phyloP scores from a whole-genome alignment of 2,113 vertebrate genomes.

The Ellobius talpinus region DNA sequence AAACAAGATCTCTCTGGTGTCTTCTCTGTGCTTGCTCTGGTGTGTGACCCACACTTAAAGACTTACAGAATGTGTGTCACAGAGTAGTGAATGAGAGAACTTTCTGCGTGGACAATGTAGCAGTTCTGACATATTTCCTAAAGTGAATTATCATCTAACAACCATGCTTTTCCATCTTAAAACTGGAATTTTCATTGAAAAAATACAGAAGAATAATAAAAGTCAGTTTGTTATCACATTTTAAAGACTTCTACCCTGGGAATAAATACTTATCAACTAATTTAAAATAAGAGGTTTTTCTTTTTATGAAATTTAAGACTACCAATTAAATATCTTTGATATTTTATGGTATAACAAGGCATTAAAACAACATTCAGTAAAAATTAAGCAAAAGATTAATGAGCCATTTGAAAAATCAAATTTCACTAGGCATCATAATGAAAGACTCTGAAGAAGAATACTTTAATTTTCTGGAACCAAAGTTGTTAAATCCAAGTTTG shows the following conservation, averaged over 20 bases:
- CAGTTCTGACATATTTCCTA: not conserved
- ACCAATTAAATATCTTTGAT: not conserved
- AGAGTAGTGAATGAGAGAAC: not conserved
- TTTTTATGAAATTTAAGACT: not conserved
- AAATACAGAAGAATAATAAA: not conserved
- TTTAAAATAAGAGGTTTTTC: conserved; percentile 27
- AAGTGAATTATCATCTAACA: conserved; percentile 20
- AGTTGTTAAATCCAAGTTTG: not conserved
- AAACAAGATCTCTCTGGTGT: not conserved
- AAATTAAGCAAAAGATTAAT: not conserved
- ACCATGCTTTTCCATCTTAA: not conserved
- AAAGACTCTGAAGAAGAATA: conserved; percentile 12
- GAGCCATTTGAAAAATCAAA: not conserved
- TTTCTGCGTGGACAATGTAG: not conserved
- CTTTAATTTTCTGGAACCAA: conserved; percentile 38
- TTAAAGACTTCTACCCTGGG: not conserved
- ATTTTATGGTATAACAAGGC: not conserved
- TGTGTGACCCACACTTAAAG: not conserved
- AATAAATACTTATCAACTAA: not conserved
- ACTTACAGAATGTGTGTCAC: not conserved
- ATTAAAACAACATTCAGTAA: not conserved
- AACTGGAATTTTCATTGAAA: not conserved
- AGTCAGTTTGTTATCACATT: not conserved
- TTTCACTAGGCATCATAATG: not conserved
- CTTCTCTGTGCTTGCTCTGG: not conserved